These are phyloP conservation scores for Vidua macroura DNA, from an alignment of 2,113 vertebrate species.

Conservation along the genomic window DNA sequence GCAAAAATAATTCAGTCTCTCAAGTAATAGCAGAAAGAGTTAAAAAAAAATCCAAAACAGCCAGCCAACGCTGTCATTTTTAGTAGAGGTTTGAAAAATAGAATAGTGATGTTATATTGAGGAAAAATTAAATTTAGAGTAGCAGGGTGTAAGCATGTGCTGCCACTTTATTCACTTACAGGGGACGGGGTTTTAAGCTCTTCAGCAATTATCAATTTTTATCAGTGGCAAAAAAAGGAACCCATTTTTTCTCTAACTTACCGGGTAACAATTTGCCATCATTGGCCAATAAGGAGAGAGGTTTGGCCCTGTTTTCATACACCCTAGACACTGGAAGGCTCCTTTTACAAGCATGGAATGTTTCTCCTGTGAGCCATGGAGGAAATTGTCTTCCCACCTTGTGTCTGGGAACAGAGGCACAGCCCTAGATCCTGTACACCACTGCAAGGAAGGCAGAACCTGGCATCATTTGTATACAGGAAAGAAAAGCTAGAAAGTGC, in stretches of 20 bases:
- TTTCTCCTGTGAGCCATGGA: accelerated
- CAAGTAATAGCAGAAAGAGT: not conserved
- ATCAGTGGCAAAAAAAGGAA: not conserved
- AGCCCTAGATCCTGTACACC: not conserved
- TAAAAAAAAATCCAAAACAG: not conserved
- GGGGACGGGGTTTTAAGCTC: not conserved
- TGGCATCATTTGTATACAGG: accelerated
- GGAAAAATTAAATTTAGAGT: not conserved
- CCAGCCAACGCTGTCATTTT: not conserved
- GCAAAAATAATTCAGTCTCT: not conserved
- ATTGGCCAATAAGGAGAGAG: not conserved
- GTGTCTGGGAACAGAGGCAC: not conserved
- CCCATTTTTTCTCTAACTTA: not conserved
- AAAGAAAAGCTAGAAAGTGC: not conserved
- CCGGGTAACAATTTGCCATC: not conserved
- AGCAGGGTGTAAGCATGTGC: not conserved
- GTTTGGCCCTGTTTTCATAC: not conserved
- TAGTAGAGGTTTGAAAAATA: not conserved
- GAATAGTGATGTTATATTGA: not conserved
- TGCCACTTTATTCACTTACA: not conserved
- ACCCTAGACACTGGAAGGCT: not conserved
- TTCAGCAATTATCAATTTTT: not conserved
- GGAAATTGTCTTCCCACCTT: not conserved
- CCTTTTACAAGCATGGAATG: not conserved
- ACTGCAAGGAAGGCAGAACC: not conserved